phyloP scores from a whole-genome alignment of 2,888 invertebrate species.

The Bruchidius siliquastri region DNA sequence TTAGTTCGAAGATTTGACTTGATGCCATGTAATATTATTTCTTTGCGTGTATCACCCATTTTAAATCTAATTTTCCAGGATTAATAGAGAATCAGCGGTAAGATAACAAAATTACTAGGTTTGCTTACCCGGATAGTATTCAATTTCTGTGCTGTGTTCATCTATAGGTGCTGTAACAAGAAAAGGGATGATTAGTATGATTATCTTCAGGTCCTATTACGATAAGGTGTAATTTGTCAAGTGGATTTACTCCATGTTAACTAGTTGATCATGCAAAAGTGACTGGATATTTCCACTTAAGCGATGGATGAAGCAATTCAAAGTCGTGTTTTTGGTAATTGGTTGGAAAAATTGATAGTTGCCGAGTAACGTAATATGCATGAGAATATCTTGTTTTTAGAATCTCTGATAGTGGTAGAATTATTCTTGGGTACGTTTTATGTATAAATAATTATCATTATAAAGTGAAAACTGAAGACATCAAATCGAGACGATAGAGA shows the following conservation, averaged over 20 bases:
- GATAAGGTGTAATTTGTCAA: not conserved
- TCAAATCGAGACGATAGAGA: no score
- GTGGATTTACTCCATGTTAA: not conserved
- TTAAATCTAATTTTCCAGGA: not conserved
- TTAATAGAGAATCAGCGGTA: not conserved
- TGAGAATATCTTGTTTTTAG: not conserved
- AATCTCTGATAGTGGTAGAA: not conserved
- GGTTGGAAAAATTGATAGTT: not conserved
- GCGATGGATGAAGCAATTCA: not conserved
- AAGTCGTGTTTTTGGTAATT: not conserved
- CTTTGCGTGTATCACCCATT: no score
- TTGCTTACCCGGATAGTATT: constrained; percentile 57
- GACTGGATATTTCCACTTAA: not conserved
- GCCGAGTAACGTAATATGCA: not conserved
- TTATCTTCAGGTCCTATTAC: not conserved
- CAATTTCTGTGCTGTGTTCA: constrained; percentile 54
- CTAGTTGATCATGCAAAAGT: not conserved
- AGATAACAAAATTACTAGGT: not conserved
- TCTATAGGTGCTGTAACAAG: constrained; percentile 63
- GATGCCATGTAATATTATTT: no score
- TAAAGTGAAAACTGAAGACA: not conserved
- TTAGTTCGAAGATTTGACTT: no score
- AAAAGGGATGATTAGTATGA: constrained; percentile 22
- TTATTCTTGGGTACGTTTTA: not conserved
- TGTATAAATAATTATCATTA: not conserved